These are phyloP conservation scores for Ridgeia piscesae DNA, from an alignment of 1,140 invertebrate species.

Conservation along the genomic window DNA sequence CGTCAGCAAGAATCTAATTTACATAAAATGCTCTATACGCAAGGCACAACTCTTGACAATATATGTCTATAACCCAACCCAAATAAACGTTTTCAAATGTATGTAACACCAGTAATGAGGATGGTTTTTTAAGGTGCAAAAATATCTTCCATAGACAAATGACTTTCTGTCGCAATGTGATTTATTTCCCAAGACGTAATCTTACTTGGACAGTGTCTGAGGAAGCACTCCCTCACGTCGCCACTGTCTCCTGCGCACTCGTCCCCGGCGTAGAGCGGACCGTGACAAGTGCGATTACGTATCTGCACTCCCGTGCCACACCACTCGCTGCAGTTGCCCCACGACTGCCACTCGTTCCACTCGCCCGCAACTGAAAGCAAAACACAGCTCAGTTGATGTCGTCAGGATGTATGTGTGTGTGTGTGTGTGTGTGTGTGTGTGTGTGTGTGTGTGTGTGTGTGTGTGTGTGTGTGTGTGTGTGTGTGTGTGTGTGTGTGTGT, in stretches of 20 bases:
- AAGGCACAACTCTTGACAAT: not conserved
- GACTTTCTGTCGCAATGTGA: no score
- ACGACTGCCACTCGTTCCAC: constrained; percentile 68
- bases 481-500: not conserved
- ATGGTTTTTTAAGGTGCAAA: no score
- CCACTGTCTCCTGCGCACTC: constrained; percentile 18
- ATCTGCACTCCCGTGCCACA: constrained; percentile 68
- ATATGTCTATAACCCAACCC: no score
- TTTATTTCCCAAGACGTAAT: not conserved
- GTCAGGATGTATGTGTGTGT: not conserved
- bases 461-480: not conserved
- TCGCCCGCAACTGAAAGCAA: constrained; percentile 59
- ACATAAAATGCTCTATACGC: not conserved
- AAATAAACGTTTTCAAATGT: not conserved
- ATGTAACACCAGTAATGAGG: no score
- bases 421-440: not conserved
- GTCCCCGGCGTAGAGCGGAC: constrained; percentile 36
- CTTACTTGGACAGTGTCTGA: constrained; percentile 15
- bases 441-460: not conserved
- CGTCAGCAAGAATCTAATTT: not conserved
- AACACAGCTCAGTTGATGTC: not conserved
- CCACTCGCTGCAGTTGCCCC: constrained; percentile 67
- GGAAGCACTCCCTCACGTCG: constrained; percentile 18
- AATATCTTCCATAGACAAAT: no score
- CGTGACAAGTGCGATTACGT: constrained; percentile 65